These are phyloP conservation scores for Abrostola tripartita DNA, from an alignment of 2,888 invertebrate species.

Conservation along the genomic window DNA sequence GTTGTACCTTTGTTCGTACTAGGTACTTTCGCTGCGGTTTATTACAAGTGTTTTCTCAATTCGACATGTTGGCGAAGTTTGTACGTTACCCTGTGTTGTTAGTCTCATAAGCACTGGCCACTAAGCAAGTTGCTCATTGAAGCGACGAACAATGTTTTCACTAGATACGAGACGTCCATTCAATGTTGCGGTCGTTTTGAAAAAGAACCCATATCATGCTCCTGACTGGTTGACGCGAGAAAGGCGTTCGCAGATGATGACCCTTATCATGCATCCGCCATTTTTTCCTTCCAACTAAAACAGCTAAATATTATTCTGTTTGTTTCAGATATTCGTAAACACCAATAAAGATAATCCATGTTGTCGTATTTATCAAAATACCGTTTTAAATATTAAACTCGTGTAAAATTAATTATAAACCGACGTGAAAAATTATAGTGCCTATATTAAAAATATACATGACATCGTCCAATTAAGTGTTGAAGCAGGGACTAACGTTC, in stretches of 20 bases:
- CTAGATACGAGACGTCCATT: constrained; percentile 47
- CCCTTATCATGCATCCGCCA: constrained; percentile 64
- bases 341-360: constrained; percentile 21
- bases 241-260: constrained; percentile 67
- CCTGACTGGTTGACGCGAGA: constrained; percentile 65
- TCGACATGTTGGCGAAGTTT: constrained; percentile 32
- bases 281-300: constrained; percentile 42
- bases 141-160: constrained; percentile 34
- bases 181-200: constrained; percentile 52
- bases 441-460: constrained; percentile 56
- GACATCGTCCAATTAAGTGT: constrained; percentile 52
- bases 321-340: constrained; percentile 59
- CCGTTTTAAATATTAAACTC: constrained; percentile 23
- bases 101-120: constrained; percentile 18
- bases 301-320: constrained; percentile 33
- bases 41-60: neutral
- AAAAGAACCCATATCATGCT: constrained; percentile 70
- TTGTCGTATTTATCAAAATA: constrained; percentile 26
- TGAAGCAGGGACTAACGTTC: constrained; percentile 34
- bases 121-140: constrained; percentile 18
- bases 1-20: neutral
- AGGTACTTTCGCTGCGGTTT: neutral
- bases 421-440: constrained; percentile 59
- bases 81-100: constrained; percentile 35
- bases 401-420: constrained; percentile 34